Percentiles rank a stretch among this genome's conserved stretches.
These are phyloP conservation scores for Netelia virgata DNA, from an alignment of 2,888 invertebrate genomes.

Conservation along the genomic window DNA sequence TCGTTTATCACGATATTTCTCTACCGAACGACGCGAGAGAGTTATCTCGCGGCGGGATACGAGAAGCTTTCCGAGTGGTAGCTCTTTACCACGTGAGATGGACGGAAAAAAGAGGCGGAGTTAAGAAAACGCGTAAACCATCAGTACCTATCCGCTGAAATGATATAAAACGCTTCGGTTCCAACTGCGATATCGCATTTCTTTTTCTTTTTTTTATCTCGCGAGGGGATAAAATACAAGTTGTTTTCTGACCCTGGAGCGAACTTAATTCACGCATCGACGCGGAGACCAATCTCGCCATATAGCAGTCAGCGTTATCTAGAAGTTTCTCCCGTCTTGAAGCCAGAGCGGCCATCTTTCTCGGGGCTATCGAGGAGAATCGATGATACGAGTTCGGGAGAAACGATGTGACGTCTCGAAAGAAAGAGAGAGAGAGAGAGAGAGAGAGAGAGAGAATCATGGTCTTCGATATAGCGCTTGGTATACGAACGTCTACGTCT, in stretches of 20 bases:
- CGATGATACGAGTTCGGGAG: constrained; percentile 50
- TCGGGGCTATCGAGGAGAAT: constrained; percentile 46
- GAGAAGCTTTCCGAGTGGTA: constrained; percentile 6
- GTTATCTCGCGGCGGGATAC: not conserved
- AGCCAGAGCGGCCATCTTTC: constrained; percentile 2
- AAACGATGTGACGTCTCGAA: constrained; percentile 34
- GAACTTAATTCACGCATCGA: constrained; percentile 17
- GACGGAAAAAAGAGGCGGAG: not conserved
- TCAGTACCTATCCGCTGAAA: constrained; percentile 38
- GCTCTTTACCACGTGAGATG: not conserved
- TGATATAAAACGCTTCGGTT: not conserved
- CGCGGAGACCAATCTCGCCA: constrained; percentile 25
- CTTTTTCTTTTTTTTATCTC: constrained; percentile 18
- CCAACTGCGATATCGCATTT: not conserved
- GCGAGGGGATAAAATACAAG: constrained; percentile 24
- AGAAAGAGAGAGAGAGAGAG: not conserved
- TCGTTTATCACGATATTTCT: constrained; percentile 71
- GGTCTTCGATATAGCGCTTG: not conserved
- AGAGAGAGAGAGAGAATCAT: constrained; percentile 24
- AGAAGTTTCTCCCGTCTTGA: not conserved
- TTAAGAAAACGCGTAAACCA: constrained; percentile 55
- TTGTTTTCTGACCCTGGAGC: constrained; percentile 30
- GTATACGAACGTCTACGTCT: too few relatives aligned
- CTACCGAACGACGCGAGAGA: constrained; percentile 2
- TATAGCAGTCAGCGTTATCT: constrained; percentile 4